Conservation (phyloP, 2,797 vertebrate genomes). For the Clarias laeviceps region DNA sequence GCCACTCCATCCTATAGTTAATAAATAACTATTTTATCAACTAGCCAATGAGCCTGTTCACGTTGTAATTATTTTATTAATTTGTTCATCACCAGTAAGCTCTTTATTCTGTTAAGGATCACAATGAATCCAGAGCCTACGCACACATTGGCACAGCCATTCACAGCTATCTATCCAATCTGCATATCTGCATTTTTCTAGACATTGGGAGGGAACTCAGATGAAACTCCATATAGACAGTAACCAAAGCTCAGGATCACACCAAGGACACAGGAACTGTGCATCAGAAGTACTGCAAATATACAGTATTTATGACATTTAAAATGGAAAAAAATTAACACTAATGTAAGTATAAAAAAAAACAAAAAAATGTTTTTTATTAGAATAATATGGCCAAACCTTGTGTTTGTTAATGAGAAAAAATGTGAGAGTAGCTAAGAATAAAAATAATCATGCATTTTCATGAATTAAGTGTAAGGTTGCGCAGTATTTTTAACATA, state of each 20-base stretch:
- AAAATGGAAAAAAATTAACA: neutral
- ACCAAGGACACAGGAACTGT: neutral
- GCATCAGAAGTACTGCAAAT: neutral
- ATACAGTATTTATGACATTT: neutral
- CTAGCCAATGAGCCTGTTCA: neutral
- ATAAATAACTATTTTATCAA: neutral
- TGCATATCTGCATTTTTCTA: neutral
- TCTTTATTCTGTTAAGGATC: neutral
- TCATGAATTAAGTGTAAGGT: neutral
- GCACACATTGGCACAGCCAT: neutral
- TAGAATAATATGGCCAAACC: neutral
- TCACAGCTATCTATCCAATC: neutral
- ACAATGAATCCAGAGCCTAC: neutral
- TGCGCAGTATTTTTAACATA: neutral
- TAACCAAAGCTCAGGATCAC: neutral
- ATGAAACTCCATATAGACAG: neutral
- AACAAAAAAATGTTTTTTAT: neutral
- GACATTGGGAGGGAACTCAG: neutral
- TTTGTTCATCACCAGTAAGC: neutral
- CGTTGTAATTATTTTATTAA: neutral
- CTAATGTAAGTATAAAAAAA: too few relatives aligned
- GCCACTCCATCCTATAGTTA: neutral
- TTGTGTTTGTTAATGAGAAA: neutral
- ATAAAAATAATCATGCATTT: conserved; percentile 2
- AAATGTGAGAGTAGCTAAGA: neutral